Conservation (phyloP, 2,888 invertebrate genomes). For the Nemapogon koenigi region DNA sequence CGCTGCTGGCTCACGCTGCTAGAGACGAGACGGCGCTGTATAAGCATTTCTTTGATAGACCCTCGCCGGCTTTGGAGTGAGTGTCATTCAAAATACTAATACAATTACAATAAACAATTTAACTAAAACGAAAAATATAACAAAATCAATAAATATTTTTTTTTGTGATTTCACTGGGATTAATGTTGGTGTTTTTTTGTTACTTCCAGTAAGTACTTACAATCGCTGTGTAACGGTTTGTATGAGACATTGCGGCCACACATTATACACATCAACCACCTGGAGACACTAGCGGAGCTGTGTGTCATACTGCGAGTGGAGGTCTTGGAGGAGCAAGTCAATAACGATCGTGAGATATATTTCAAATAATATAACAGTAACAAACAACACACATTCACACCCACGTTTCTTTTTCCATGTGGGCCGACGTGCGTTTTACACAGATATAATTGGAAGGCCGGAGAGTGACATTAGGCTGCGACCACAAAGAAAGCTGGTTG, state of each 20-base stretch:
- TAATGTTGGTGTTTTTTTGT: background rate
- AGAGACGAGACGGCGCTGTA: constrained; percentile 94
- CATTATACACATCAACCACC: constrained; percentile 94
- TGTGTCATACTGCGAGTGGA: constrained; percentile 92
- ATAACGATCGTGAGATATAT: constrained; percentile 80
- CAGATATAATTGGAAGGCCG: too few species aligned
- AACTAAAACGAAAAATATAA: too few species aligned
- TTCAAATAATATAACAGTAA: too few species aligned
- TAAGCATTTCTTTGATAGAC: constrained; percentile 84
- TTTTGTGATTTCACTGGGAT: too few species aligned
- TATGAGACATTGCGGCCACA: constrained; percentile 94
- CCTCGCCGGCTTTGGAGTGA: constrained; percentile 71
- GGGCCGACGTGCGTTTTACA: too few species aligned
- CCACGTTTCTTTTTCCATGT: too few species aligned
- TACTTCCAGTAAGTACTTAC: constrained; percentile 74
- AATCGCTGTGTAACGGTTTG: constrained; percentile 82
- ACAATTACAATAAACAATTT: background rate
- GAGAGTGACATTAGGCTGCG: too few species aligned
- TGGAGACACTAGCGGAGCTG: constrained; percentile 96
- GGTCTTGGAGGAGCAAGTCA: constrained; percentile 90
- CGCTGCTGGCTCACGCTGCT: constrained; percentile 90
- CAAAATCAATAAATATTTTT: too few species aligned
- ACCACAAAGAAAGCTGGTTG: too few species aligned
- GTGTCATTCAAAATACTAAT: constrained; percentile 18
- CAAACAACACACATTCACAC: too few species aligned